Percentiles rank a stretch among this genome's conserved stretches.
Conservation (phyloP, 2,888 invertebrate genomes). For the Drosophila kuntzei region DNA sequence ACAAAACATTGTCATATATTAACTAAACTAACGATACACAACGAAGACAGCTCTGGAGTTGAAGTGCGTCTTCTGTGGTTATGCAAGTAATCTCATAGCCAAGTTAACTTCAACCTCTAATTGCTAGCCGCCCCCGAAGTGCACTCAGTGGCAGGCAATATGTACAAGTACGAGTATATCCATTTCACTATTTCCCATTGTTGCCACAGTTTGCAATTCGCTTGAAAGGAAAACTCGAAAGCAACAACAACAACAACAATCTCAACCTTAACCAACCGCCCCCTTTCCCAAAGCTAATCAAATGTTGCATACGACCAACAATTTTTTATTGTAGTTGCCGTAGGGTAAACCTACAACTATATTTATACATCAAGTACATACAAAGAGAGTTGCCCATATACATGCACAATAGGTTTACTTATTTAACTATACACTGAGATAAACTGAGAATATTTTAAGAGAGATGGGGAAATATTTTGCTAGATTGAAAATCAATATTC, state of each 20-base stretch:
- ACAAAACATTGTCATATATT: slow-evolving; percentile 61
- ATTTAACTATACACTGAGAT: slow-evolving; percentile 30
- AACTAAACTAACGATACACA: slow-evolving; percentile 57
- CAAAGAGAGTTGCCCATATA: slow-evolving; percentile 2
- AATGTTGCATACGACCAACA: slow-evolving; percentile 72
- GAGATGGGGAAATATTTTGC: background rate
- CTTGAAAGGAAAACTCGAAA: background rate
- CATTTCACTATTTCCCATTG: slow-evolving; percentile 32
- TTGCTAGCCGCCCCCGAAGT: slow-evolving; percentile 65
- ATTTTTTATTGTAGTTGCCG: slow-evolving; percentile 75
- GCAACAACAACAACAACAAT: slow-evolving; percentile 3
- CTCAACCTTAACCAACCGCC: slow-evolving; percentile 10
- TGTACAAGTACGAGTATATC: slow-evolving; percentile 13
- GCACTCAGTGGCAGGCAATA: slow-evolving; percentile 55
- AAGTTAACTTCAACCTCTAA: slow-evolving; percentile 74
- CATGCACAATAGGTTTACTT: slow-evolving; percentile 12
- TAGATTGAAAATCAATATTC: too few species aligned
- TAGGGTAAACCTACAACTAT: slow-evolving; percentile 57
- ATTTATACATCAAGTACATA: slow-evolving; percentile 43
- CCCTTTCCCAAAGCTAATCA: slow-evolving; percentile 69
- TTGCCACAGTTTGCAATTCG: slow-evolving; percentile 25
- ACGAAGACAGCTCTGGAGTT: slow-evolving; percentile 20
- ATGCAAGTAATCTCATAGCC: slow-evolving; percentile 49
- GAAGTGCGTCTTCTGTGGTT: slow-evolving; percentile 42
- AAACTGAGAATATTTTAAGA: background rate